Conservation (phyloP, 2,113 vertebrate species). For the Notiomystis cincta region DNA sequence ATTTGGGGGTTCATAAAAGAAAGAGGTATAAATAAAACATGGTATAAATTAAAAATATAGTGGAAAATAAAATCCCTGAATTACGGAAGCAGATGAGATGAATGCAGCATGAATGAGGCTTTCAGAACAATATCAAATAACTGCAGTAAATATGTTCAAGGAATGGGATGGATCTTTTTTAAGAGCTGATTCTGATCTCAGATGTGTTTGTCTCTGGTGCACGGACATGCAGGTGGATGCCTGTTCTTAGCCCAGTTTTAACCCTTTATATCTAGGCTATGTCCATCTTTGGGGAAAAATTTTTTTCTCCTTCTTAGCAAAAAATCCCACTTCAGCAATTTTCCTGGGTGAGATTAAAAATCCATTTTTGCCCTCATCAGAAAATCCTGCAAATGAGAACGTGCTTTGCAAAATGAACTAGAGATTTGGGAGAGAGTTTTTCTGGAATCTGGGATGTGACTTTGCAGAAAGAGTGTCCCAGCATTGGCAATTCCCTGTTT, state of each 20-base stretch:
- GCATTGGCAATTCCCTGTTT: background rate
- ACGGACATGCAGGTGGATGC: background rate
- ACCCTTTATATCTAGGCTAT: background rate
- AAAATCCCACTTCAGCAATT: background rate
- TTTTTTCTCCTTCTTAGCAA: background rate
- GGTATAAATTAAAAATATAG: constrained; percentile 51
- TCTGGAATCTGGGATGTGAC: background rate
- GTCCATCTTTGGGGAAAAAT: too few relatives aligned
- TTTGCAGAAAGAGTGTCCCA: background rate
- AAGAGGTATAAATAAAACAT: constrained; percentile 61
- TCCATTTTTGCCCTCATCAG: background rate
- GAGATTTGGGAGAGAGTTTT: background rate
- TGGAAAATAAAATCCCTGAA: background rate
- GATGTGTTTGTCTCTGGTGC: background rate
- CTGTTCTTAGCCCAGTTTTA: background rate
- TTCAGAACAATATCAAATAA: constrained; percentile 6
- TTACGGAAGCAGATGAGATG: background rate
- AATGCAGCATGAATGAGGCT: background rate
- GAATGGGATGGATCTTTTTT: background rate
- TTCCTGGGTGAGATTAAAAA: background rate
- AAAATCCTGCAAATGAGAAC: background rate
- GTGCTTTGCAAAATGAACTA: background rate
- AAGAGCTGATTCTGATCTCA: background rate
- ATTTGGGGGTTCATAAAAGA: constrained; percentile 51
- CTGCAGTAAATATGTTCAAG: background rate